phyloP scores from a whole-genome alignment of 2,888 invertebrate species.

The Drosophila hawaiiensis region DNA sequence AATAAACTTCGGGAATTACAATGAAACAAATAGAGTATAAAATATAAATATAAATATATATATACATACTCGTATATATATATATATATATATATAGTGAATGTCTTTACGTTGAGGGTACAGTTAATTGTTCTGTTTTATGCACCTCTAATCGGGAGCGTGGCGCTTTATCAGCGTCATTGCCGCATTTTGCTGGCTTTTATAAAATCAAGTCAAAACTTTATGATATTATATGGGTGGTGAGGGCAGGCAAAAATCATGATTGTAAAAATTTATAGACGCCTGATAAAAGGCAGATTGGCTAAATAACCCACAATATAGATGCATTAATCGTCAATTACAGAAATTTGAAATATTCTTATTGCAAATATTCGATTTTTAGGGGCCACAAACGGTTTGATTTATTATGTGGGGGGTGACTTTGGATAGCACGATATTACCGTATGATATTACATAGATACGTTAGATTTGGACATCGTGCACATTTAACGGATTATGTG shows the following conservation, averaged over 20 bases:
- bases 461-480: slow-evolving; percentile 22
- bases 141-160: slow-evolving; percentile 45
- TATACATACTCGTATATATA: not conserved
- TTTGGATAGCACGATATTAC: slow-evolving; percentile 24
- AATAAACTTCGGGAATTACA: slow-evolving; percentile 10
- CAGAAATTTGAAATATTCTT: slow-evolving; percentile 22
- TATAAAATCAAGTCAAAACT: slow-evolving; percentile 66
- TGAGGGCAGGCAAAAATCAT: slow-evolving; percentile 32
- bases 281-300: slow-evolving; percentile 51
- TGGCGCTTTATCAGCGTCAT: slow-evolving; percentile 52
- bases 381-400: slow-evolving; percentile 47
- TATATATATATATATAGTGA: not conserved
- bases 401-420: slow-evolving; percentile 25
- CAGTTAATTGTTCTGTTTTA: slow-evolving; percentile 29
- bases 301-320: slow-evolving; percentile 53
- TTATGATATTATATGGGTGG: slow-evolving; percentile 50
- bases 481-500: slow-evolving; percentile 10
- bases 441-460: slow-evolving; percentile 15
- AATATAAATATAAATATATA: not conserved
- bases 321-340: slow-evolving; percentile 63
- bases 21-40: not conserved
- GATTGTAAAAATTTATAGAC: slow-evolving; percentile 50
- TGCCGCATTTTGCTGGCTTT: slow-evolving; percentile 23
- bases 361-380: slow-evolving; percentile 20
- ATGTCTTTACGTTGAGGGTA: slow-evolving; percentile 5